These are phyloP conservation scores for Pelosia muscerda DNA, from an alignment of 2,888 invertebrate species.

Conservation along the genomic window DNA sequence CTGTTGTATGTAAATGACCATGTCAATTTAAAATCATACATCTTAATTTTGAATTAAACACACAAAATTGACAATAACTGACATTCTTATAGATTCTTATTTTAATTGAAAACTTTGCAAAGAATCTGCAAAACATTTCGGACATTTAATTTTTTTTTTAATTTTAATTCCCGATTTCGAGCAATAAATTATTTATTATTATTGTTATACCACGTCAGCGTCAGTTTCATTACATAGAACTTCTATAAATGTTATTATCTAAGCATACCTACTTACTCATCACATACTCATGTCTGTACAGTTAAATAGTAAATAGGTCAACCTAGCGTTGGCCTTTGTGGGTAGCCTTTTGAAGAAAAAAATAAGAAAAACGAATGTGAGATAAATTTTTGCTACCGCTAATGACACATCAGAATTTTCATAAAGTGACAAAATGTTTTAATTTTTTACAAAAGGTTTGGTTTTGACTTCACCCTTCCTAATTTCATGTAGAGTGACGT, in stretches of 20 bases:
- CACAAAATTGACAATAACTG: no score
- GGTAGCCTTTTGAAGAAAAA: neutral
- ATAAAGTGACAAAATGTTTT: neutral
- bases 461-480: neutral
- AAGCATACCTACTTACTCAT: neutral
- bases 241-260: neutral
- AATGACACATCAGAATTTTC: slow-evolving; percentile 4
- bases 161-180: no score
- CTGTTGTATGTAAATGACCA: no score
- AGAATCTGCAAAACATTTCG: no score
- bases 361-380: neutral
- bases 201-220: no score
- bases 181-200: no score
- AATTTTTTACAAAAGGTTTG: neutral
- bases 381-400: neutral
- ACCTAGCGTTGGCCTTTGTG: neutral
- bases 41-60: no score
- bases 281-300: neutral
- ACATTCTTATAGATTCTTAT: no score
- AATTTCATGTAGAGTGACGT: neutral
- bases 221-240: neutral
- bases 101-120: no score
- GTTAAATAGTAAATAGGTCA: neutral
- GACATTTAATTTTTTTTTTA: no score
- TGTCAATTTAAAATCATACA: no score